Evolutionary conservation across 2,797 vertebrate genomes (phyloP).

Genomic region (Carapus acus): DNA sequence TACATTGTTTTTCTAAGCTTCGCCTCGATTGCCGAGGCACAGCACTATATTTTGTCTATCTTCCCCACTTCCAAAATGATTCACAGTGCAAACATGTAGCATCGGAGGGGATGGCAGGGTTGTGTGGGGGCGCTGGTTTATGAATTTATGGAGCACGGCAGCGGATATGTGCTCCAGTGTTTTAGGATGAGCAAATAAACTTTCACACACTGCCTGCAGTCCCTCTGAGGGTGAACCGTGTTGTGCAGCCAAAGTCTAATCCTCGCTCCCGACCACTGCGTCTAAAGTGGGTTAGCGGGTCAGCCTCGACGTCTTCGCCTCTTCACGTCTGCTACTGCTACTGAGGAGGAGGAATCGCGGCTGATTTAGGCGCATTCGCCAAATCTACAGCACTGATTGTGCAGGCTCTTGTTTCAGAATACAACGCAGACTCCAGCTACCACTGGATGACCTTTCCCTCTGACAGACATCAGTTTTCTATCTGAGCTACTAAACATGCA

Average conservation of each 20-base stretch:
- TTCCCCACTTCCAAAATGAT: no score
- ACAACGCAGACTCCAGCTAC: conserved; percentile 16
- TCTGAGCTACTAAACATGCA: conserved; percentile 40
- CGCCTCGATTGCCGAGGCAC: not conserved
- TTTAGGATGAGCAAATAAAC: no score
- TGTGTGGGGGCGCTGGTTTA: not conserved
- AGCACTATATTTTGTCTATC: not conserved
- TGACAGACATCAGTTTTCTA: conserved; percentile 58
- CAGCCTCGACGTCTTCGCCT: conserved; percentile 37
- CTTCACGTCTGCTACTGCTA: not conserved
- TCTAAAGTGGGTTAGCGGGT: conserved; percentile 65
- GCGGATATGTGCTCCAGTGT: no score
- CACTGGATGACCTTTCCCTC: conserved; percentile 54
- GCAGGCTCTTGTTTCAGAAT: not conserved
- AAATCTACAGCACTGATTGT: not conserved
- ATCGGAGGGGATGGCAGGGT: no score
- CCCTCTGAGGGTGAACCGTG: conserved; percentile 48
- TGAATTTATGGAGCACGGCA: not conserved
- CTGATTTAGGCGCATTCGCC: not conserved
- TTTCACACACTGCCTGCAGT: conserved; percentile 15
- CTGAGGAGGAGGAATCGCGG: not conserved
- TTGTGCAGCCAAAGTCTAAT: conserved; percentile 54
- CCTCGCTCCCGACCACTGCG: conserved; percentile 33
- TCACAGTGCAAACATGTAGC: no score
- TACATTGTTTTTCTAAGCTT: conserved; percentile 23